A percentile compares a stretch with the other conserved stretches of the same genome.
Evolutionary conservation across 2,113 vertebrate genomes (phyloP).

Genomic region (Chauna torquata): DNA sequence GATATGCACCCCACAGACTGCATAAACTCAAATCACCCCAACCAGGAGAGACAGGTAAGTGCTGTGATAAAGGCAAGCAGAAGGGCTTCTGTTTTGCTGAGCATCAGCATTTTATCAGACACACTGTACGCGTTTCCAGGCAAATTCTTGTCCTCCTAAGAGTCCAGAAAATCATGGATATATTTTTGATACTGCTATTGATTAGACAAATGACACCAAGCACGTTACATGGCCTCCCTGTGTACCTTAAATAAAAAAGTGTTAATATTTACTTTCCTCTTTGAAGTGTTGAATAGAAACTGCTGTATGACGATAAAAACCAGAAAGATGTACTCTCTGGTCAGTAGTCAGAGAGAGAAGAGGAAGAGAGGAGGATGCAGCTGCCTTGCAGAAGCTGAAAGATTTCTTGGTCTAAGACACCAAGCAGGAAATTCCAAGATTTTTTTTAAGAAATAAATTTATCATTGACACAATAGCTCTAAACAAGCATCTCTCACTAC

Average conservation of each 20-base stretch:
- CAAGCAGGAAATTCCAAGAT: not conserved
- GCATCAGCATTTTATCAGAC: not conserved
- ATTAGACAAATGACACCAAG: not conserved
- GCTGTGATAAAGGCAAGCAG: not conserved
- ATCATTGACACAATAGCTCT: not conserved
- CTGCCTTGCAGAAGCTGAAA: not conserved
- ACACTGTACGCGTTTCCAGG: rapidly evolving
- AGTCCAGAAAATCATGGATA: not conserved
- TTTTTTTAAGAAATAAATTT: not conserved
- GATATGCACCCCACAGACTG: not conserved
- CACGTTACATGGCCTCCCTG: not conserved
- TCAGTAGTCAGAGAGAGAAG: not conserved
- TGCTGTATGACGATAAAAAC: not conserved
- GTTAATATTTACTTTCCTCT: not conserved
- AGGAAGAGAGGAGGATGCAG: not conserved
- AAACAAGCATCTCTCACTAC: not conserved
- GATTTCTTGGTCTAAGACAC: not conserved
- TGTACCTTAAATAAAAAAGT: not conserved
- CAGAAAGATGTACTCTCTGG: not conserved
- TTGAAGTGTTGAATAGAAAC: not conserved
- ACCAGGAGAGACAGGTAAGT: not conserved
- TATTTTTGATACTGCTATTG: not conserved
- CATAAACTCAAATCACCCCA: not conserved
- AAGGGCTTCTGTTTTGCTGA: not conserved
- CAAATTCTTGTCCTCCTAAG: not conserved